Conservation (phyloP, 37 sponge, comb jelly and placozoan genomes). For the Dysidea cf. avara region DNA sequence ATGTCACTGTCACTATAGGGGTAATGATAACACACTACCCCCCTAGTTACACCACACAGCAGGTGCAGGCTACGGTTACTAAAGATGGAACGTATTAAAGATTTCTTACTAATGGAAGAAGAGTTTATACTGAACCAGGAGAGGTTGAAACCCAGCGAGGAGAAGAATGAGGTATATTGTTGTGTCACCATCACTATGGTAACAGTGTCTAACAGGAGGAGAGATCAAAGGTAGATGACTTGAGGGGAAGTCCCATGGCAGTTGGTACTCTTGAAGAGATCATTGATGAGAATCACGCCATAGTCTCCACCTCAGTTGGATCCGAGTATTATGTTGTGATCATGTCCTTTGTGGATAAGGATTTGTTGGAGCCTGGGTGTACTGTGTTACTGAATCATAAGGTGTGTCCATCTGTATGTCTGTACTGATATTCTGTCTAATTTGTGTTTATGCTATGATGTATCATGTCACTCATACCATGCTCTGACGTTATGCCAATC, state of each 20-base stretch:
- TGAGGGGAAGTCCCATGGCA: slow-evolving; percentile 97
- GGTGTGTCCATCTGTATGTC: slow-evolving; percentile 24
- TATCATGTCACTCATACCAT: too few species aligned
- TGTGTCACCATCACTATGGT: slow-evolving; percentile 1
- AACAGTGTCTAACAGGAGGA: slow-evolving; percentile 81
- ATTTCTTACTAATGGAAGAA: slow-evolving; percentile 95
- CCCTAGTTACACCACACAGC: slow-evolving; percentile 88
- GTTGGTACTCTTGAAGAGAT: slow-evolving; percentile 99
- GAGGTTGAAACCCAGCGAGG: slow-evolving; percentile 90
- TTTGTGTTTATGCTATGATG: too few species aligned
- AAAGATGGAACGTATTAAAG: slow-evolving; percentile 94
- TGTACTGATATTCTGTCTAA: neutral
- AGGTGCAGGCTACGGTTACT: slow-evolving; percentile 86
- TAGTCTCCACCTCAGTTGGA: slow-evolving; percentile 95
- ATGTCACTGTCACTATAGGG: neutral
- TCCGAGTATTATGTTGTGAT: slow-evolving; percentile 99
- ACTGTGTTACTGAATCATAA: slow-evolving; percentile 97
- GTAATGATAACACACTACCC: neutral
- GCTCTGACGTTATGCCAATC: too few species aligned
- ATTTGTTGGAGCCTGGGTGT: slow-evolving; percentile 97
- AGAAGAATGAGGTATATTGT: slow-evolving; percentile 85
- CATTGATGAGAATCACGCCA: slow-evolving; percentile 99
- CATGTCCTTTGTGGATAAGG: slow-evolving; percentile 98
- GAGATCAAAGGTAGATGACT: slow-evolving; percentile 94
- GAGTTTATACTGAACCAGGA: slow-evolving; percentile 97